Evolutionary conservation across 2,113 vertebrate species (phyloP), one percentile per base, ranked within the genome.

Genomic region (Pygoscelis adeliae): DNA sequence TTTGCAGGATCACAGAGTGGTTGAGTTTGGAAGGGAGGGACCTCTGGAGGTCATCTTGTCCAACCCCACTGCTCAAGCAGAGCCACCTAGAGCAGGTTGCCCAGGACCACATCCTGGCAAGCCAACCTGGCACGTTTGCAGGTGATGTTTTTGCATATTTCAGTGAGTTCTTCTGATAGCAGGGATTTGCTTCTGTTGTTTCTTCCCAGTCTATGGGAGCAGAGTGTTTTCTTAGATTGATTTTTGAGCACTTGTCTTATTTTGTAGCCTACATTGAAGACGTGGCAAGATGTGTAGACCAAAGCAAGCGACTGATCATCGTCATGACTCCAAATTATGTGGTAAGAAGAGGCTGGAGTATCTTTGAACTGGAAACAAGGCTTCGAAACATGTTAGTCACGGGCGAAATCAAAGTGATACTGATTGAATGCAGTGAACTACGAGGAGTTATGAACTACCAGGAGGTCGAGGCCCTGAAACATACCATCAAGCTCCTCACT

Each of bases 401-500:
- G 1, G 99, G 99, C 23, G 99, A 99, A 98, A 99, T 99, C 96
- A 99, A 99, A 98, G 99, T 99, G 93, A 99, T 99, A 97, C 98
- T 99, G 70, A 99, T 99, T 25, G 99, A 99, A 98, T 99, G 99
- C 93, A 99, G 99, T 89, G 99, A 99, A 98, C 98, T 99, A 55
- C 98, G 99, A 47, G 99, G 99, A 97, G 99, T 99, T 98, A 99
- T 99, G 99, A 99, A 99, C 99, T 99, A 99, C 98, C 99, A 99
- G 98, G 99, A 99, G 93, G 99, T 99, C 36, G 99, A 99, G 97
- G 99, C 99, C 32, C 99, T 99, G 71, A 99, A 99, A 97, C 99
- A 99, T 63, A 99, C 99, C 91, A 99, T 99, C 96, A 99, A 99
- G 97, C 99, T 99, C 90, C 99, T 99, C 95, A 99, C 99, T 6